Evolutionary conservation across 2,888 invertebrate genomes (phyloP), one percentile per base, ranked within the genome.

Genomic region (Campoplex nolae): DNA sequence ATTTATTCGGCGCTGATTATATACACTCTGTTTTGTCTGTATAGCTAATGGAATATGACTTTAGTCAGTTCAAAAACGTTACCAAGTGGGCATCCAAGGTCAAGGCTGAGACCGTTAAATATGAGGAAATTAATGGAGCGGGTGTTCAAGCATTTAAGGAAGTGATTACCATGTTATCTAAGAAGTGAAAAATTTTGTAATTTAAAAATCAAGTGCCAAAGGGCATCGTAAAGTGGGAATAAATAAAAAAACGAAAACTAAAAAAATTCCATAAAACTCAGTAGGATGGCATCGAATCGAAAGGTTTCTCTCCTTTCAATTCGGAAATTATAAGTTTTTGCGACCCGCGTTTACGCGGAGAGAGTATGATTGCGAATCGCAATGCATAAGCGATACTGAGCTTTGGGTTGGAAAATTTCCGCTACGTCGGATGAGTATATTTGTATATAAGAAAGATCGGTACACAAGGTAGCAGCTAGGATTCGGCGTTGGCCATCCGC

Each of bases 11-110:
- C 2, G 32, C 0, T 18, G 4, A 62, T 32, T 32, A 62, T 16
- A 16, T 32, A 32, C 32, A 0, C 16, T 51, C n/a, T 67, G 16
- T 74, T 78, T n/a, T 56, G 83, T 71, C 68, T 3, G 11, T 89
- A 56, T 90, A 95, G 94, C 84, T 91, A 9, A 94, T 96, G 28
- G 95, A 95, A 1, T 95, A 96, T 87, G 97, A 98, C 93, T 92
- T 98, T 88, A 95, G 95, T 92, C 96, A 96, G 91, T 97, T 96
- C 94, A 94, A 95, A 71, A 97, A 97, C 91, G 95, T 97, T 80
- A 93, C 94, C 85, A 97, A 95, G 80, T 97, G 97, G 97, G 95
- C 95, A 90, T 95, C 94, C 18, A 96, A 95, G 83, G 95, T 95
- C 81, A 96, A 97, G 93, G 93, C 94, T 18, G 95, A 95, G 32